These are phyloP conservation scores for Microcebus lehilahytsara DNA, from an alignment of 2,113 vertebrate genomes.

Conservation along the genomic window DNA sequence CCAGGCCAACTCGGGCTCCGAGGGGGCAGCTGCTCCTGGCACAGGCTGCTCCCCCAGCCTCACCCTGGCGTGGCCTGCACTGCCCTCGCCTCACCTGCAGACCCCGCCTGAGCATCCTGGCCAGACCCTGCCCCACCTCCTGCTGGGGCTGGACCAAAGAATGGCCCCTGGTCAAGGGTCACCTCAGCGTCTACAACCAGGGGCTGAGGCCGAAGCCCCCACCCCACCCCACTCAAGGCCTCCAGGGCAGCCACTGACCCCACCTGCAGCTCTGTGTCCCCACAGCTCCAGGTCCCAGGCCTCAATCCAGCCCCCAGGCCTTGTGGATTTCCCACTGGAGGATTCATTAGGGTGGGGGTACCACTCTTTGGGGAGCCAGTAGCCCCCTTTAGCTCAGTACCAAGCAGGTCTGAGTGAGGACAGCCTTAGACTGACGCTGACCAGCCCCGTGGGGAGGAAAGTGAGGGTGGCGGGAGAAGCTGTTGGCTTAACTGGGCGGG, in stretches of 20 bases:
- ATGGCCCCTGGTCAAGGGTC: not conserved
- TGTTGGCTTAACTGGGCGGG: no score
- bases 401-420: not conserved
- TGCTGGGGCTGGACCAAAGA: not conserved
- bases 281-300: not conserved
- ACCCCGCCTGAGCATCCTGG: not conserved
- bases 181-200: not conserved
- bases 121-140: not conserved
- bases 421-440: not conserved
- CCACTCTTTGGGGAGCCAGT: not conserved
- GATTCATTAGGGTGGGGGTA: rapidly evolving
- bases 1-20: not conserved
- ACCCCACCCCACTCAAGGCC: not conserved
- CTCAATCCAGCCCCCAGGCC: not conserved
- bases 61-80: not conserved
- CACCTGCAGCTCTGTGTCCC: not conserved
- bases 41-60: not conserved
- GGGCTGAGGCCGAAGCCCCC: not conserved
- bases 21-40: not conserved
- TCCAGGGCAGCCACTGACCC: not conserved
- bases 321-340: not conserved
- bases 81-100: not conserved
- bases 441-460: no score
- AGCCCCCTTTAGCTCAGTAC: not conserved
- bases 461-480: no score